phyloP scores from a whole-genome alignment of 2,888 invertebrate species.

The Endomychus coccineus region DNA sequence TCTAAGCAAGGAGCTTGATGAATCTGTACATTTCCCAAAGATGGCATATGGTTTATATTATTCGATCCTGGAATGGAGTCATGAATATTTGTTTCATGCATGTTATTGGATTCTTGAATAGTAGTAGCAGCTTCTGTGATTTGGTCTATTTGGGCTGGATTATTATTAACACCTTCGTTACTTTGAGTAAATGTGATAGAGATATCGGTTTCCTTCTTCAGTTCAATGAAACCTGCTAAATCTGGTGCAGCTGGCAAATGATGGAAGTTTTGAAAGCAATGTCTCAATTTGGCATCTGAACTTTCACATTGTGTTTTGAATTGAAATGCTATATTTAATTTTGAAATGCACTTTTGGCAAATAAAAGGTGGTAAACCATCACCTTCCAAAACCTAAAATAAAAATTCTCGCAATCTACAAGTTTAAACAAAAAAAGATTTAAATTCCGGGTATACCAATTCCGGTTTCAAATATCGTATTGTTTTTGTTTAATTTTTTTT shows the following conservation, averaged over 20 bases:
- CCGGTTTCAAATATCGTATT: not conserved
- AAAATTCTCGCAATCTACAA: constrained; percentile 2
- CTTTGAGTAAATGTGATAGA: constrained; percentile 11
- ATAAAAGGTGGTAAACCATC: constrained; percentile 42
- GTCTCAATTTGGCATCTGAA: constrained; percentile 39
- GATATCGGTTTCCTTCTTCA: constrained; percentile 31
- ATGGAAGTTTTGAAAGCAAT: constrained; percentile 36
- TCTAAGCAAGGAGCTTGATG: constrained; percentile 10
- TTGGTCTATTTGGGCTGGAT: constrained; percentile 9
- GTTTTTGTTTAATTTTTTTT: not conserved
- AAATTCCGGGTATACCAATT: not conserved
- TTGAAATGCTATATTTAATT: constrained; percentile 41
- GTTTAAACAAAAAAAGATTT: not conserved
- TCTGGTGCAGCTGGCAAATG: constrained; percentile 33
- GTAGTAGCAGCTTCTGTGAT: constrained; percentile 8
- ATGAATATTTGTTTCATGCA: constrained; percentile 6
- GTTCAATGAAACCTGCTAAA: constrained; percentile 34
- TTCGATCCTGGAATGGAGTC: not conserved
- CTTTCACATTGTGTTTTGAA: constrained; percentile 43
- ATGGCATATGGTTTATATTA: constrained; percentile 1
- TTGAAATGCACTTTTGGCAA: constrained; percentile 41
- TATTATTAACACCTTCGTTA: constrained; percentile 6
- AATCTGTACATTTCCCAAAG: constrained; percentile 8
- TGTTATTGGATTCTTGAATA: constrained; percentile 2
- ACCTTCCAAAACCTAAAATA: constrained; percentile 38